phyloP scores from a whole-genome alignment of 1,140 invertebrate species.

The Magallana ariakensis region DNA sequence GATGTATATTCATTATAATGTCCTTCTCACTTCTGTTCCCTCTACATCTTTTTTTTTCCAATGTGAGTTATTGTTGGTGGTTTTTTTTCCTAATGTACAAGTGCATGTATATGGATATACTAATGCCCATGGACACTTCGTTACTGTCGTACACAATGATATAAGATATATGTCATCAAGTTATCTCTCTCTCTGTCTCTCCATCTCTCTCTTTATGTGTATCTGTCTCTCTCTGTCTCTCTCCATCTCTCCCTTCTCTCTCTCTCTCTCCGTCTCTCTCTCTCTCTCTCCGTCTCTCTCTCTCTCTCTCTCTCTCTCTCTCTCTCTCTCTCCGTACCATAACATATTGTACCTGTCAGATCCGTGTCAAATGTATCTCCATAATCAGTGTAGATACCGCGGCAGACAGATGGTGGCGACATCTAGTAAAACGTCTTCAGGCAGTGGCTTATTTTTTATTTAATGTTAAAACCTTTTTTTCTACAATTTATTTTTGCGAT shows the following conservation, averaged over 20 bases:
- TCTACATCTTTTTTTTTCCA: neutral
- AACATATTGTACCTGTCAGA: neutral
- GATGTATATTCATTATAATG: too few species aligned
- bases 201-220: neutral
- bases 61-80: neutral
- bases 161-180: neutral
- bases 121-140: neutral
- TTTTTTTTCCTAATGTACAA: neutral
- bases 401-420: too few species aligned
- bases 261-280: neutral
- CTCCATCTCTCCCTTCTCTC: neutral
- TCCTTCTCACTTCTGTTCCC: too few species aligned
- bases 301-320: constrained; percentile 7
- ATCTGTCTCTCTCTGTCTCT: neutral
- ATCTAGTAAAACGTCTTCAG: too few species aligned
- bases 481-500: too few species aligned
- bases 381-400: neutral
- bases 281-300: neutral
- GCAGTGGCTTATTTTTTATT: too few species aligned
- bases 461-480: too few species aligned
- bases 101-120: neutral
- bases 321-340: neutral
- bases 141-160: neutral
- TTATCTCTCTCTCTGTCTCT: neutral
- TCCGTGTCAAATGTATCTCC: neutral